These are phyloP conservation scores for Aphelenchoides bicaudatus DNA, from an alignment of 2,888 invertebrate genomes.

Conservation along the genomic window DNA sequence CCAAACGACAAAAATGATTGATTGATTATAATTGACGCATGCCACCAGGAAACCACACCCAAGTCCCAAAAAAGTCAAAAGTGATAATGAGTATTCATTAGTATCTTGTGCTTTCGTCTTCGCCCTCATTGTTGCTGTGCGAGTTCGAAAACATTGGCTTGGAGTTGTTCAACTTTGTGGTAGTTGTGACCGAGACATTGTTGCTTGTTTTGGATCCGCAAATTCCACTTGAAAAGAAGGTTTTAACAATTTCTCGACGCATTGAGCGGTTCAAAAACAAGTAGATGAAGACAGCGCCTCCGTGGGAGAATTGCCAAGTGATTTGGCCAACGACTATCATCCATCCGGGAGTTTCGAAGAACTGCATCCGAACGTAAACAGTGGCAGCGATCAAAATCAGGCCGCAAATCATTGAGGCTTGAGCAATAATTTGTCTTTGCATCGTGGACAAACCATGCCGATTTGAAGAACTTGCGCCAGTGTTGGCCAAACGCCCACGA, in stretches of 20 bases:
- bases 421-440: slow-evolving; percentile 17
- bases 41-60: no score
- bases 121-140: neutral
- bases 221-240: slow-evolving; percentile 7
- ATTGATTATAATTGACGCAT: no score
- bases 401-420: slow-evolving; percentile 25
- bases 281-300: slow-evolving; percentile 34
- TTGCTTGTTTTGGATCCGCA: neutral
- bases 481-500: neutral
- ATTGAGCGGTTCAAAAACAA: slow-evolving; percentile 30
- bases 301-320: slow-evolving; percentile 29
- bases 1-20: no score
- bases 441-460: slow-evolving; percentile 8
- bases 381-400: slow-evolving; percentile 28
- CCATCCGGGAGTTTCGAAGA: slow-evolving; percentile 25
- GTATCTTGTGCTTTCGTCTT: slow-evolving; percentile 8
- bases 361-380: slow-evolving; percentile 33
- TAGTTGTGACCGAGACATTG: neutral
- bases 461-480: neutral
- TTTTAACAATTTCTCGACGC: slow-evolving; percentile 14
- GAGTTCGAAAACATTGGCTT: neutral
- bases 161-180: neutral
- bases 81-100: no score
- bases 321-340: slow-evolving; percentile 29
- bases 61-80: no score